phyloP scores from a whole-genome alignment of 2,888 invertebrate species.

The Brachyptera putata region DNA sequence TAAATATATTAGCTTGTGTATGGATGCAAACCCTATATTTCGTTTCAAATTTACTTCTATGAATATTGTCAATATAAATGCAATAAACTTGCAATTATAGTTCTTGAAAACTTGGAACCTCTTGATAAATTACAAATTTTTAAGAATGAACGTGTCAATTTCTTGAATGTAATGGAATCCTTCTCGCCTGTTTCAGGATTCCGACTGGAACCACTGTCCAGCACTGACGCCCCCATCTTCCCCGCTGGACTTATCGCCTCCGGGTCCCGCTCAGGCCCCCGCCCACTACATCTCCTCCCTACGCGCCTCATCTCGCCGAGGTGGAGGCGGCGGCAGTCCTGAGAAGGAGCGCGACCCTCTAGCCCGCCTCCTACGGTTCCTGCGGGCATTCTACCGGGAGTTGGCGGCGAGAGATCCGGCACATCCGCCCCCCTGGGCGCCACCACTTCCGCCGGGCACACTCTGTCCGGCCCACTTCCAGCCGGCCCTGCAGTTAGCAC shows the following conservation, averaged over 20 bases:
- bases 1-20: too few relatives aligned
- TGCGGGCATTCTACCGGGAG: conserved; percentile 49
- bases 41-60: too few relatives aligned
- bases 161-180: too few relatives aligned
- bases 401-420: conserved; percentile 48
- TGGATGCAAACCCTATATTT: too few relatives aligned
- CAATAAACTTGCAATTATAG: too few relatives aligned
- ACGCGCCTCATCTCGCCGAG: conserved; percentile 41
- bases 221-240: conserved; percentile 23
- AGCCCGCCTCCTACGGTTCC: conserved; percentile 44
- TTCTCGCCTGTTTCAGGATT: conserved; percentile 30
- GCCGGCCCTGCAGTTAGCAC: conserved; percentile 48
- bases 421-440: conserved; percentile 49
- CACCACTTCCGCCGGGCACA: conserved; percentile 47
- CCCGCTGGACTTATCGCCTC: conserved; percentile 29
- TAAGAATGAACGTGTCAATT: too few relatives aligned
- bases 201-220: conserved; percentile 26
- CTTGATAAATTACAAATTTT: too few relatives aligned
- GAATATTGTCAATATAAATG: too few relatives aligned
- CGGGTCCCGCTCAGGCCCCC: conserved; percentile 39
- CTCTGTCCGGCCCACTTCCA: conserved; percentile 51
- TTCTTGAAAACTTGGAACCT: too few relatives aligned
- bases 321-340: conserved; percentile 31
- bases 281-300: conserved; percentile 45
- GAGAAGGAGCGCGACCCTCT: conserved; percentile 35